Evolutionary conservation across 2,113 vertebrate genomes (phyloP).

Genomic region (Psammodynastes pulverulentus): DNA sequence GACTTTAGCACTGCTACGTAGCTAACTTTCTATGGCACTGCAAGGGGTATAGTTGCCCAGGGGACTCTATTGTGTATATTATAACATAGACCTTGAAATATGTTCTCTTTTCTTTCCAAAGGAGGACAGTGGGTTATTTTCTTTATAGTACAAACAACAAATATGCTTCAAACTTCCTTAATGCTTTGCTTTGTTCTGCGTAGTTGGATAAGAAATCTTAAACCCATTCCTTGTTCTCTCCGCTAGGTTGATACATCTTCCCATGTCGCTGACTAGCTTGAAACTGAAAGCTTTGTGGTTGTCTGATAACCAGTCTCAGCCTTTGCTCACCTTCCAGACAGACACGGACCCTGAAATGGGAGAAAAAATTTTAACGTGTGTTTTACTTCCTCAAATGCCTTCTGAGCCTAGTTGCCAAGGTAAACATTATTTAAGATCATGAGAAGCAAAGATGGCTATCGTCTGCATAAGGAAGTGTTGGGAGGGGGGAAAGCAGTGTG

Average conservation of each 20-base stretch:
- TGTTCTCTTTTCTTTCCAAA: not conserved
- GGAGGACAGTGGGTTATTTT: not conserved
- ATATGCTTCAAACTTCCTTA: not conserved
- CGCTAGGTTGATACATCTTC: constrained; percentile 83
- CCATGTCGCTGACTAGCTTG: constrained; percentile 86
- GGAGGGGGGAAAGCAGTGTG: not conserved
- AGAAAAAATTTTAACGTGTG: constrained; percentile 95
- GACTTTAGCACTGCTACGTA: not conserved
- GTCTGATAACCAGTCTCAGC: constrained; percentile 98
- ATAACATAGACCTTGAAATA: not conserved
- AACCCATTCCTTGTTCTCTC: constrained; percentile 28
- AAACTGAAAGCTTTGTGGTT: constrained; percentile 95
- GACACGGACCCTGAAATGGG: constrained; percentile 83
- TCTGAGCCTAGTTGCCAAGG: constrained; percentile 83
- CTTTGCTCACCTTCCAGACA: constrained; percentile 94
- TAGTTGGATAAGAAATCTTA: not conserved
- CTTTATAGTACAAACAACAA: not conserved
- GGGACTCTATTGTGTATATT: not conserved
- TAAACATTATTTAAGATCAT: constrained; percentile 52
- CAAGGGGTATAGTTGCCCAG: not conserved
- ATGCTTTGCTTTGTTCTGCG: not conserved
- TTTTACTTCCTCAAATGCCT: constrained; percentile 92
- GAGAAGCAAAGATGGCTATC: not conserved
- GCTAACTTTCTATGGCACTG: not conserved
- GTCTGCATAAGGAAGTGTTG: not conserved